phyloP scores from a whole-genome alignment of 2,797 vertebrate genomes.

The Perodicticus potto region DNA sequence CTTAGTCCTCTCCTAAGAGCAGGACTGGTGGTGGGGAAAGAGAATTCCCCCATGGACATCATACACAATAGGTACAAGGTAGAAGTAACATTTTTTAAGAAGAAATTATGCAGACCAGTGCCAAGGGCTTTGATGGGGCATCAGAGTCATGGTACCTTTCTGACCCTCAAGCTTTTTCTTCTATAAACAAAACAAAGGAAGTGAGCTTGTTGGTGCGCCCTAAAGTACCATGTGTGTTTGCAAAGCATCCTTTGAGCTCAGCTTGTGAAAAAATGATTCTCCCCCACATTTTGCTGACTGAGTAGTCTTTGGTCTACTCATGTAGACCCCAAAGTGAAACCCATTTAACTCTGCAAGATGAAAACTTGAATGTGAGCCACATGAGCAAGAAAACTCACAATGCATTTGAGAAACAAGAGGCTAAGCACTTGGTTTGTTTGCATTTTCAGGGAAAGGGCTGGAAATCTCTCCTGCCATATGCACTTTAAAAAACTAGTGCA shows the following conservation, averaged over 20 bases:
- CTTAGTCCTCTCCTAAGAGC: fast-evolving
- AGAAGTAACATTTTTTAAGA: fast-evolving
- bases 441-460: neutral
- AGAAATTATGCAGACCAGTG: no score
- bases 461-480: conserved; percentile 71
- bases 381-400: fast-evolving
- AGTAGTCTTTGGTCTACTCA: fast-evolving
- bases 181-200: neutral
- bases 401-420: neutral
- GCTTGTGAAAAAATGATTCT: neutral
- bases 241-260: fast-evolving
- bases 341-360: fast-evolving
- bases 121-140: fast-evolving
- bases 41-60: fast-evolving
- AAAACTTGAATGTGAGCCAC: neutral
- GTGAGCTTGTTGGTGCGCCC: fast-evolving
- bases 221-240: fast-evolving
- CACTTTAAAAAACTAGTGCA: conserved; percentile 78
- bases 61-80: no score
- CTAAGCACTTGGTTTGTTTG: fast-evolving
- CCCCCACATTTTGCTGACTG: neutral
- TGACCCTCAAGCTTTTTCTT: neutral
- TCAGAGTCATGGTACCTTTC: fast-evolving
- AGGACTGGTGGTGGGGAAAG: neutral
- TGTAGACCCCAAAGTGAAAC: neutral